Evolutionary conservation across 2,797 vertebrate species (phyloP).

Genomic region (Aselliscus stoliczkanus): DNA sequence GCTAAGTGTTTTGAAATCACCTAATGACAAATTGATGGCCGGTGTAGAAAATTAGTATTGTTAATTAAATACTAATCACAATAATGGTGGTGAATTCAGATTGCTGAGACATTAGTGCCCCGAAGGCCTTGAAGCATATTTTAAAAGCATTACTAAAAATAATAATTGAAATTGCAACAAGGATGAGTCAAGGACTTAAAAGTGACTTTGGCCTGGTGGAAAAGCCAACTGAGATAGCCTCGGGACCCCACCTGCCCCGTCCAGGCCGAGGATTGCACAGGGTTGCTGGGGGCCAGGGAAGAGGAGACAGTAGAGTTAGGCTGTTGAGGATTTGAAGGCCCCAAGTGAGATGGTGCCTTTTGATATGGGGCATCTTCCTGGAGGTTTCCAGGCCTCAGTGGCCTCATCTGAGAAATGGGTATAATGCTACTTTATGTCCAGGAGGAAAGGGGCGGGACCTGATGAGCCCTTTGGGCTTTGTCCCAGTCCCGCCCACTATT

Average conservation of each 20-base stretch:
- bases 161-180: background rate
- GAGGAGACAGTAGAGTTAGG: background rate
- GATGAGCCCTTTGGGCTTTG: background rate
- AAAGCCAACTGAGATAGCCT: background rate
- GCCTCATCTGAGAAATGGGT: background rate
- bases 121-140: background rate
- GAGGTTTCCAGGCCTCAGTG: background rate
- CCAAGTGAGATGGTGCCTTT: background rate
- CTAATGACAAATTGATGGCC: background rate
- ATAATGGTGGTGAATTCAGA: background rate
- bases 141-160: conserved; percentile 2
- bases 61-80: background rate
- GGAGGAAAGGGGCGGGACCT: background rate
- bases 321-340: background rate
- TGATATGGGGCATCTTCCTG: background rate
- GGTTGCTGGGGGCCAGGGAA: background rate
- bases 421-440: background rate
- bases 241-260: fast-evolving
- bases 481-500: background rate
- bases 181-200: background rate
- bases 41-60: background rate
- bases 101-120: background rate
- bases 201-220: background rate
- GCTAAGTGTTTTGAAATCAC: background rate
- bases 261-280: fast-evolving